A percentile compares a stretch with the other conserved stretches of the same genome.
Evolutionary conservation across 1,140 invertebrate species (phyloP).

Genomic region (Drosophila eugracilis): DNA sequence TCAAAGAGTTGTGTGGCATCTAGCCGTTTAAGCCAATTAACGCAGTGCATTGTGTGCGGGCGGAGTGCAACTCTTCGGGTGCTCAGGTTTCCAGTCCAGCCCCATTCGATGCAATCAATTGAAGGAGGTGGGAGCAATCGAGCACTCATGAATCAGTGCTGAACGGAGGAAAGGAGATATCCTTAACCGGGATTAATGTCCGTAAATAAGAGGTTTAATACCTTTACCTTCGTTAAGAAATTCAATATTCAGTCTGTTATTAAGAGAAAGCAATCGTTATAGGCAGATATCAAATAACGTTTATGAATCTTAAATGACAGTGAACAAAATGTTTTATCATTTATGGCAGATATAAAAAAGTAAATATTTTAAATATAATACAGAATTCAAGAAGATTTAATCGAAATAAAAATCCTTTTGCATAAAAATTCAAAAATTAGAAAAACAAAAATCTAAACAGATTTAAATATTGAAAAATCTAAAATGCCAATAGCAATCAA

Average conservation of each 20-base stretch:
- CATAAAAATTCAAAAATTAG: not conserved
- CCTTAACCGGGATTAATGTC: not conserved
- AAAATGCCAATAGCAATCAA: not conserved
- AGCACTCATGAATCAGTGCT: conserved; percentile 32
- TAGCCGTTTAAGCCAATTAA: conserved; percentile 65
- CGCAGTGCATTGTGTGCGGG: conserved; percentile 37
- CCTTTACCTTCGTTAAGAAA: not conserved
- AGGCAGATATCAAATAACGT: not conserved
- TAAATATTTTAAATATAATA: too few species aligned
- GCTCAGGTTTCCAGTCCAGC: conserved; percentile 17
- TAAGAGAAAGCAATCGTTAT: not conserved
- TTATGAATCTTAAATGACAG: too few species aligned
- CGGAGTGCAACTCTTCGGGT: conserved; percentile 3
- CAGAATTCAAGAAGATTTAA: too few species aligned
- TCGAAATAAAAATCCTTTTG: too few species aligned
- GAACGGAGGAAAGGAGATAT: conserved; percentile 6
- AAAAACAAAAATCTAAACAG: not conserved
- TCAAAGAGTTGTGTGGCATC: conserved; percentile 23
- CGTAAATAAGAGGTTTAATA: not conserved
- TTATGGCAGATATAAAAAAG: too few species aligned
- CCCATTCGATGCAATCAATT: conserved; percentile 23
- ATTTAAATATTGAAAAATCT: not conserved
- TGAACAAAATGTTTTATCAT: too few species aligned
- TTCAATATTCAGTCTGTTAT: not conserved
- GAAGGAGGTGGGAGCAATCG: conserved; percentile 4